Conservation (phyloP, 2,888 invertebrate genomes). For the Drosophila birchii region DNA sequence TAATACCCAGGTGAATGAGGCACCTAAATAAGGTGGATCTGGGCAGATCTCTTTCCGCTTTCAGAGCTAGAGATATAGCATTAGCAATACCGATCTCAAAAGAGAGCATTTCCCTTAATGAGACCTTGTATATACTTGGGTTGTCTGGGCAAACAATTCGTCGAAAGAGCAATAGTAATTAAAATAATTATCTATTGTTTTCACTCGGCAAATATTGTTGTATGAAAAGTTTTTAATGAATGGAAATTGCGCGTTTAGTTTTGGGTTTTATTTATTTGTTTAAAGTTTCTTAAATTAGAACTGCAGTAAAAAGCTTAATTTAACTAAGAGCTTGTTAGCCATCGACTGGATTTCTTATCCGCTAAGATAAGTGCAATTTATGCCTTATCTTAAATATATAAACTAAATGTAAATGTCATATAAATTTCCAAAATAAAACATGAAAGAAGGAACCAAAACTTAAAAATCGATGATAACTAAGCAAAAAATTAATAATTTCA, state of each 20-base stretch:
- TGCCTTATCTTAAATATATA: not conserved
- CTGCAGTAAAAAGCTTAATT: not conserved
- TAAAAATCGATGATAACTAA: too few relatives aligned
- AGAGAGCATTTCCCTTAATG: not conserved
- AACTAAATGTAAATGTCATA: not conserved
- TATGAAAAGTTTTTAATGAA: constrained; percentile 18
- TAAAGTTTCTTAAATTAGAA: not conserved
- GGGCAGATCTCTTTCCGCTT: too few relatives aligned
- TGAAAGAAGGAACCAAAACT: too few relatives aligned
- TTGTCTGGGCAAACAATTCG: constrained; percentile 11
- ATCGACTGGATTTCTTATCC: not conserved
- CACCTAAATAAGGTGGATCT: not conserved
- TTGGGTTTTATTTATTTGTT: not conserved
- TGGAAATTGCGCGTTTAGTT: not conserved
- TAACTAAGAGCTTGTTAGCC: too few relatives aligned
- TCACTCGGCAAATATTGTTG: constrained; percentile 12
- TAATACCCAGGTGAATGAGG: not conserved
- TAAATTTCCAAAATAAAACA: too few relatives aligned
- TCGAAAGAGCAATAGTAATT: constrained; percentile 1
- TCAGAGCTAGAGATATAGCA: too few relatives aligned
- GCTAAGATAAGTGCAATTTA: too few relatives aligned
- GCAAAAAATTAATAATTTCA: too few relatives aligned
- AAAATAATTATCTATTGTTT: constrained; percentile 24
- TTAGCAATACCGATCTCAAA: not conserved
- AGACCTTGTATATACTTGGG: not conserved